Evolutionary conservation across 2,888 invertebrate genomes (phyloP).

Genomic region (Tachina grossa): DNA sequence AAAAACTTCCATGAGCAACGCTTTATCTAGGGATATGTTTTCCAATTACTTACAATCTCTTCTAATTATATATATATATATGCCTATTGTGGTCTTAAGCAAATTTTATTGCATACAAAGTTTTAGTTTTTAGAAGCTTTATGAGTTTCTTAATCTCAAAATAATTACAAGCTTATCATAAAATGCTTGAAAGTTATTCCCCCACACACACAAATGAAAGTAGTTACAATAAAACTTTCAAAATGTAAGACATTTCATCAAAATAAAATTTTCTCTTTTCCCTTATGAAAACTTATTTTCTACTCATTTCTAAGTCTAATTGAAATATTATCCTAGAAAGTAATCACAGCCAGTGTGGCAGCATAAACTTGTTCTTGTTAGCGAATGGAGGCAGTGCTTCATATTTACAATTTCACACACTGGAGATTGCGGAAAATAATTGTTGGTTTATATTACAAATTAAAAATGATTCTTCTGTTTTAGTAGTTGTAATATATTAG

Average conservation of each 20-base stretch:
- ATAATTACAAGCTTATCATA: too few species aligned
- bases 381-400: constrained; percentile 7
- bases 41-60: too few species aligned
- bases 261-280: constrained; percentile 4
- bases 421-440: constrained; percentile 35
- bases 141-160: too few species aligned
- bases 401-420: background rate
- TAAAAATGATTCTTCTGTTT: constrained; percentile 34
- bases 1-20: too few species aligned
- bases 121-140: too few species aligned
- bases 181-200: too few species aligned
- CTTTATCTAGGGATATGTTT: too few species aligned
- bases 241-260: constrained; percentile 25
- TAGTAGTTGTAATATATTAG: background rate
- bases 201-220: too few species aligned
- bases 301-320: constrained; percentile 44
- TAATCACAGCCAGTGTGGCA: constrained; percentile 45
- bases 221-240: background rate
- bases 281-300: constrained; percentile 42
- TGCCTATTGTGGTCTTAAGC: too few species aligned
- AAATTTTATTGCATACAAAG: too few species aligned
- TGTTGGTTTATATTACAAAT: constrained; percentile 45
- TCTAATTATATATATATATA: too few species aligned
- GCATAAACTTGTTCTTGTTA: constrained; percentile 1
- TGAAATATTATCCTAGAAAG: constrained; percentile 67